Evolutionary conservation across 2,888 invertebrate genomes (phyloP).

Genomic region (Hirtodrosophila duncani): DNA sequence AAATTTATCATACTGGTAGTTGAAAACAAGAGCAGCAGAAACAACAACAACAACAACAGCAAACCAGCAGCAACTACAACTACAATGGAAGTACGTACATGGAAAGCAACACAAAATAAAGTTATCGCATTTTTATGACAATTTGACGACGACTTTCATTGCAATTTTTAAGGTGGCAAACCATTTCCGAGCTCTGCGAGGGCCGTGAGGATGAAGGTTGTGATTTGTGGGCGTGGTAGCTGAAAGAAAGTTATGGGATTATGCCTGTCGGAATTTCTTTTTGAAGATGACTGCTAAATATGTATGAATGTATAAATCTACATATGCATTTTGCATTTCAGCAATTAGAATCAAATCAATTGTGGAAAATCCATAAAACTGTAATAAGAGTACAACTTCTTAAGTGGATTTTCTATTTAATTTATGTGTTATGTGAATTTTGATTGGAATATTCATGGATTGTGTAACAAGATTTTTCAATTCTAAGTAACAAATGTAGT

Average conservation of each 20-base stretch:
- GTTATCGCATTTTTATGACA: slow-evolving; percentile 72
- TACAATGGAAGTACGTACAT: slow-evolving; percentile 16
- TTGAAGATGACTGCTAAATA: no score
- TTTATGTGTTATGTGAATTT: no score
- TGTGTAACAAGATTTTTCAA: no score
- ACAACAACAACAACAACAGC: slow-evolving; percentile 27
- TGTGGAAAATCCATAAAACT: no score
- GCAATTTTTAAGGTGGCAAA: slow-evolving; percentile 65
- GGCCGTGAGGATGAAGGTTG: not conserved
- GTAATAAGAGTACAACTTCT: no score
- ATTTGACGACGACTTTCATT: slow-evolving; percentile 71
- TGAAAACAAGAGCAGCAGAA: slow-evolving; percentile 19
- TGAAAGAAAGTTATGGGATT: slow-evolving; percentile 9
- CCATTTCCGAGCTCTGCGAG: slow-evolving; percentile 28
- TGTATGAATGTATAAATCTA: no score
- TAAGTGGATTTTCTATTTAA: no score
- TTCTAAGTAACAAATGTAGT: no score
- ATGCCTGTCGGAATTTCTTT: no score
- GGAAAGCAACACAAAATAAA: slow-evolving; percentile 62
- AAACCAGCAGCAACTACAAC: slow-evolving; percentile 7
- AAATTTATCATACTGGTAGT: slow-evolving; percentile 69
- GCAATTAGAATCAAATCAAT: no score
- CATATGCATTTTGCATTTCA: no score
- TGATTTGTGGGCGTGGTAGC: slow-evolving; percentile 12
- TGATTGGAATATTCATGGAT: no score